Evolutionary conservation across 2,888 invertebrate species (phyloP), one percentile per base, ranked within the genome.

Genomic region (Autographa pulchrina): DNA sequence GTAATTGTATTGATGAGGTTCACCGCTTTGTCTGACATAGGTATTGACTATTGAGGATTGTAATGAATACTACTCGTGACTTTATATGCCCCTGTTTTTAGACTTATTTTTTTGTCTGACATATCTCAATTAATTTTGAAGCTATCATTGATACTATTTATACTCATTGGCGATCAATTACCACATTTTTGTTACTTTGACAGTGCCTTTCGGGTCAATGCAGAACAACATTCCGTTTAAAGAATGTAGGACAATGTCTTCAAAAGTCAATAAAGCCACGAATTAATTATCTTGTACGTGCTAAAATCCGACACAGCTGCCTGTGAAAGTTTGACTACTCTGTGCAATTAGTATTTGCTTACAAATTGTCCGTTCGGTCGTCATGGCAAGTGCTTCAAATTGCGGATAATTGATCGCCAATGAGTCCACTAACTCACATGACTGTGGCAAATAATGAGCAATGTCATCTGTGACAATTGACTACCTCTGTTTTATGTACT

Each of bases 331-430:
- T 74, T 76, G 81, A 80, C 85, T 92, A 88, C 90, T 91, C 92
- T 92, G 87, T 86, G 87, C 93, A 94, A 94, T 94, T 94, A 94
- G 93, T 92, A 86, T 63, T 86, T 78, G 84, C 80, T 81, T 89
- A 90, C 90, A 90, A 92, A 92, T 91, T 91, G 90, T 87, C 77
- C 74, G 85, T 85, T 76, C 85, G 83, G 85, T 86, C 88, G 90
- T 91, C 92, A 92, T 91, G 77, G 87, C 91, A 91, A 93, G 92
- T 94, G 93, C 86, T 88, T 92, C 91, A 90, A 94, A 94, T 94
- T 92, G 91, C 86, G 85, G 89, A 91, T 94, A 94, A 94, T 94
- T 94, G 93, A 92, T 94, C 91, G 85, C 86, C 91, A 92, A 93
- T 92, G 90, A 91, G 88, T 87, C 82, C 80, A 85, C 83, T 87